Evolutionary conservation across 1,140 invertebrate species (phyloP).

Genomic region (Achatina immaculata): DNA sequence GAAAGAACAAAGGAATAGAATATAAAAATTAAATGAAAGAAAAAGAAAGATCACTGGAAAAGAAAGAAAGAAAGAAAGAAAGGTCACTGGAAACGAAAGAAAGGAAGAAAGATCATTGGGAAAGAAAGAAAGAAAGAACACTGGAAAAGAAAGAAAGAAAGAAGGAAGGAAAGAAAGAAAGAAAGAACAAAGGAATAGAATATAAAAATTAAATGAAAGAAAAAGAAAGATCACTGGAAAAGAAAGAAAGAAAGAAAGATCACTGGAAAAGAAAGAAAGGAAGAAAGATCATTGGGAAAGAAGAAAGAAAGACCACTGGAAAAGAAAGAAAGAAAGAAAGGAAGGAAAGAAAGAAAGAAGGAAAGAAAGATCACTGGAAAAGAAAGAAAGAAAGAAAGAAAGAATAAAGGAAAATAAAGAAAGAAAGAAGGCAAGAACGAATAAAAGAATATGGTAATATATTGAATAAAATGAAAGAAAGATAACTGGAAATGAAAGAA

Average conservation of each 20-base stretch:
- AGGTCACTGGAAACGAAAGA: neutral
- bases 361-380: neutral
- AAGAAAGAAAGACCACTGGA: neutral
- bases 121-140: neutral
- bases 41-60: too few species aligned
- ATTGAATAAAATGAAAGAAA: neutral
- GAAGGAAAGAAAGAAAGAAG: neutral
- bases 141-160: neutral
- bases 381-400: constrained; percentile 4
- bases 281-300: neutral
- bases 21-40: too few species aligned
- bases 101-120: neutral
- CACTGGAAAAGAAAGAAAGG: neutral
- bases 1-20: neutral
- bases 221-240: neutral
- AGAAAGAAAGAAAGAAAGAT: neutral
- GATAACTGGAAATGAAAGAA: too few species aligned
- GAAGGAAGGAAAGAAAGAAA: constrained; percentile 1
- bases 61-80: neutral
- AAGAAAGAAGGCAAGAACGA: neutral
- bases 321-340: neutral
- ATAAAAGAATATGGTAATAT: neutral
- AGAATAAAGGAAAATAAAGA: neutral
- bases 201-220: neutral
- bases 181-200: neutral